A percentile compares a stretch with the other conserved stretches of the same genome.
Conservation (phyloP, 1,140 invertebrate genomes). For the Bombyx mandarina region DNA sequence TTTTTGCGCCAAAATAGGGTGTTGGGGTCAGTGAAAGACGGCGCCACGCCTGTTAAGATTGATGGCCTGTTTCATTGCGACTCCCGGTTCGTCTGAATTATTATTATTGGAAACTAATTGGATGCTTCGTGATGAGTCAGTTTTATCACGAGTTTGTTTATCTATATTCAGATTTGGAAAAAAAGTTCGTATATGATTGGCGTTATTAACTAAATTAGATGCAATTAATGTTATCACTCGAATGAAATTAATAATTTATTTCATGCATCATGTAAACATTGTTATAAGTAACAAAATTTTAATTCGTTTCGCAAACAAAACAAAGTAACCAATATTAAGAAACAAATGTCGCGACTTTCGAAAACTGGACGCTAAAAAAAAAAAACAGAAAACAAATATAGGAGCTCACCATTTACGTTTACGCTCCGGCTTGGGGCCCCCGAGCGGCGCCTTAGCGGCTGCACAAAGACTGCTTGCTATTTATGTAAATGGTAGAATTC, state of each 20-base stretch:
- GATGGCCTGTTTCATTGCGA: constrained; percentile 33
- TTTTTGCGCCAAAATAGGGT: constrained; percentile 28
- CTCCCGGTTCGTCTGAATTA: too few relatives aligned
- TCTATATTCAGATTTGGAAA: not conserved
- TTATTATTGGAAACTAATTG: constrained; percentile 20
- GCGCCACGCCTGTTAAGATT: constrained; percentile 46
- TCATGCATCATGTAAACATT: not conserved
- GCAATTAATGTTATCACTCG: too few relatives aligned
- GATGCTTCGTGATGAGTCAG: not conserved
- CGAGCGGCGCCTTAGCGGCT: constrained; percentile 48
- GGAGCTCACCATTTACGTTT: constrained; percentile 14
- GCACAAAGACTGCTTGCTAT: constrained; percentile 44
- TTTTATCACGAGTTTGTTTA: too few relatives aligned
- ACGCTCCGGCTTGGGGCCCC: constrained; percentile 7
- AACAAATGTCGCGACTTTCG: constrained; percentile 14
- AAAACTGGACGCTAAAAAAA: constrained; percentile 5
- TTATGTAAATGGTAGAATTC: constrained; percentile 65
- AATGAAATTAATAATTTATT: not conserved
- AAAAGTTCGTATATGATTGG: not conserved
- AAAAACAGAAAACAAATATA: constrained; percentile 18
- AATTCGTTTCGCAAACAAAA: not conserved
- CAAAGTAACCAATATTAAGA: constrained; percentile 8
- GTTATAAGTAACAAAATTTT: not conserved
- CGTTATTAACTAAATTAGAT: too few relatives aligned
- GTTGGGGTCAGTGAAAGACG: constrained; percentile 41